phyloP scores from a whole-genome alignment of 2,113 vertebrate species.

The Menidia beryllina region DNA sequence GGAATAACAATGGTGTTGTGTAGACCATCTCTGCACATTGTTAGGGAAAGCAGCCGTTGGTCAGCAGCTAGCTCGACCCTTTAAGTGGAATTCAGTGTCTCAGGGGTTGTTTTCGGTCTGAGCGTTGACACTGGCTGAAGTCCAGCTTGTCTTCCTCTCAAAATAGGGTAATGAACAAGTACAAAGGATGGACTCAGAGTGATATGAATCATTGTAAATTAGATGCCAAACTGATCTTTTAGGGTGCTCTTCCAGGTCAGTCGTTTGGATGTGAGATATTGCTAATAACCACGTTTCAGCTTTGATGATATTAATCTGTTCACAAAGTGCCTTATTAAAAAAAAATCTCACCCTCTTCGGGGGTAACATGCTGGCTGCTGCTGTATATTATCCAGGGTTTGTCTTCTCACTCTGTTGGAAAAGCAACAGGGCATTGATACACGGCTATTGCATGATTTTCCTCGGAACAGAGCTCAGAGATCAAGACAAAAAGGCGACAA shows the following conservation, averaged over 20 bases:
- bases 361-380: too few species aligned
- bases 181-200: constrained; percentile 1
- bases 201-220: background rate
- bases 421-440: constrained; percentile 14
- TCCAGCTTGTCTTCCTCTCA: constrained; percentile 29
- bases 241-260: background rate
- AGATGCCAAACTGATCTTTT: background rate
- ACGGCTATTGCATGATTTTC: constrained; percentile 37
- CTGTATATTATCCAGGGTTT: background rate
- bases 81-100: constrained; percentile 36
- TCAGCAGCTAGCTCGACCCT: constrained; percentile 44
- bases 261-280: background rate
- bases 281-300: background rate
- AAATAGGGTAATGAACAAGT: background rate
- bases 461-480: constrained; percentile 41
- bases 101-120: constrained; percentile 35
- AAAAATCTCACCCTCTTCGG: too few species aligned
- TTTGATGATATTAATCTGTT: background rate
- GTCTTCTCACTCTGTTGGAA: constrained; percentile 16
- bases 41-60: constrained; percentile 54
- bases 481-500: constrained; percentile 37
- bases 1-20: constrained; percentile 49
- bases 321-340: too few species aligned
- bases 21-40: constrained; percentile 38
- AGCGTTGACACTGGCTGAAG: constrained; percentile 27